Percentiles rank a stretch among this genome's conserved stretches.
These are phyloP conservation scores for Meiosimyza decipiens DNA, from an alignment of 2,888 invertebrate species.

Conservation along the genomic window DNA sequence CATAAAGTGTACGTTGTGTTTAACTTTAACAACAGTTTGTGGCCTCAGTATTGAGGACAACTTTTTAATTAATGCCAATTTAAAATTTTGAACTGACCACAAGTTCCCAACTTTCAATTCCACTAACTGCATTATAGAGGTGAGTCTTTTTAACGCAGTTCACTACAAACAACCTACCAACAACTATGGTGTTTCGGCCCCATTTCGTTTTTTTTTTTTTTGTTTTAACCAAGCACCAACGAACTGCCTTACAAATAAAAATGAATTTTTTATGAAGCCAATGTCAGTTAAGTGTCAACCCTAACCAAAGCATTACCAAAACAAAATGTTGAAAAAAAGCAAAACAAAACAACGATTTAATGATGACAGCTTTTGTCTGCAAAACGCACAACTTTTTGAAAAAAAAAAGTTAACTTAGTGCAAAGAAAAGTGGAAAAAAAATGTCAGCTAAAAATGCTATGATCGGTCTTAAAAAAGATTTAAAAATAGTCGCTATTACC, in stretches of 20 bases:
- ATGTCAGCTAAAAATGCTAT: not conserved
- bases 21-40: too few species aligned
- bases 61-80: constrained; percentile 26
- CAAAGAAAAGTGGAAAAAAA: constrained; percentile 1
- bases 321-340: not conserved
- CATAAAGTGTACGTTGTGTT: too few species aligned
- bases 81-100: constrained; percentile 24
- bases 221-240: not conserved
- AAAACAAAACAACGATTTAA: constrained; percentile 12
- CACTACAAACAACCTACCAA: not conserved
- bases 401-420: constrained; percentile 1
- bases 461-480: not conserved
- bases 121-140: not conserved
- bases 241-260: constrained; percentile 10
- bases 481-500: too few species aligned
- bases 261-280: constrained; percentile 31
- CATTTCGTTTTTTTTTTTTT: too few species aligned
- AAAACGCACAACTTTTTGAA: constrained; percentile 33
- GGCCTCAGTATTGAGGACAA: not conserved
- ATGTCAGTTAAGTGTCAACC: constrained; percentile 23
- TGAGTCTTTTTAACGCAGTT: not conserved
- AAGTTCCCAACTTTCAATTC: constrained; percentile 13
- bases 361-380: constrained; percentile 35
- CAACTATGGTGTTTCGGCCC: not conserved
- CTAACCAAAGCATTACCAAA: constrained; percentile 10